Base-by-base conservation (phyloP, 2,113 vertebrate genomes). In the Phasianus colchicus region DNA sequence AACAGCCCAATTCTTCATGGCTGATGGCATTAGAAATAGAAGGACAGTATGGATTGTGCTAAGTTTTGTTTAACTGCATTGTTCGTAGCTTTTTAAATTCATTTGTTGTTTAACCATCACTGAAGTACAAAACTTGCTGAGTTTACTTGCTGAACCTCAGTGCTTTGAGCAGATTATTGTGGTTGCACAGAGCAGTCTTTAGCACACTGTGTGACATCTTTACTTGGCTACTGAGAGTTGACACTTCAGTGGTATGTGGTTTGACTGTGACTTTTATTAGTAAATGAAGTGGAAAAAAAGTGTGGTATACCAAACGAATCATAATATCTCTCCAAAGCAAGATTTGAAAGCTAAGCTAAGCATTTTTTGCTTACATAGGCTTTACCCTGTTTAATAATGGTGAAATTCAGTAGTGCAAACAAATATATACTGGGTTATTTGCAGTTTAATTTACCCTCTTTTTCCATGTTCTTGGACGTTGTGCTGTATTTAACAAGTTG, bases 81-180 rank as follows among this genome's bases (percentile, higher is more conserved):
- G 29, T 50, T 34, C 18, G 61, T 66, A 57, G 52, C 13, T 40
- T 78, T 71, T 34, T 89, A 9, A 57, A 92, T 32, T 43, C 8
- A 0, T 48, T 11, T 14, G 17, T 29, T 29, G 38, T 69, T 45
- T 24, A n/a, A 66, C 42, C 17, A 1, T 60, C 18, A 14, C 38
- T 45, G 17, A 32, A 30, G 12, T 67, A 47, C 36, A 32, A 30
- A 65, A 18, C 43, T 48, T 30, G 54, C 5, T 15, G 2, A 54
- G 10, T 16, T 34, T 10, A 1, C 7, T 30, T 13, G 1, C 10
- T 50, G 30, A 75, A 9, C 6, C 15, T 0, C 16, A 25, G 43
- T 21, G 12, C 54, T 93, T 24, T 12, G 27, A 87, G 13, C 66
- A 43, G 21, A 42, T 38, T 17, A 13, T 42, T 17, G 8, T 30